Evolutionary conservation across 2,113 vertebrate genomes (phyloP).

Genomic region (Sinocyclocheilus anophthalmus): DNA sequence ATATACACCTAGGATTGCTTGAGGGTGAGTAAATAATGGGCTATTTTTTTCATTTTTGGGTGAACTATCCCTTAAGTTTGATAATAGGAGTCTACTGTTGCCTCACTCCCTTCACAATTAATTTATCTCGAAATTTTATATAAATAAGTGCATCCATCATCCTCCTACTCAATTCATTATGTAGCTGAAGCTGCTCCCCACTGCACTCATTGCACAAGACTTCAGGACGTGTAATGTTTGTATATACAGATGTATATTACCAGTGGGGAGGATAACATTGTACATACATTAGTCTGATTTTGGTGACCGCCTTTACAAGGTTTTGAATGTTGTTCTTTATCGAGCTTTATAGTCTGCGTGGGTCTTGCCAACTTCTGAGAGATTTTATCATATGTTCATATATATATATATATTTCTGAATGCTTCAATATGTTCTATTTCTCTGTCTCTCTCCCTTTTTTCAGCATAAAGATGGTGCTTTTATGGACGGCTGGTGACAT

Average conservation of each 20-base stretch:
- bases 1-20: not conserved
- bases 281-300: conserved; percentile 12
- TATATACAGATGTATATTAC: conserved; percentile 22
- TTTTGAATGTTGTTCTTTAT: conserved; percentile 15
- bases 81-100: not conserved
- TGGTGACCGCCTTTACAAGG: not conserved
- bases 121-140: not conserved
- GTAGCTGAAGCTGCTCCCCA: not conserved
- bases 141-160: not conserved
- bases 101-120: not conserved
- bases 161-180: not conserved
- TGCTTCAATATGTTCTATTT: conserved; percentile 16
- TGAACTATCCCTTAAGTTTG: not conserved
- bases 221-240: not conserved
- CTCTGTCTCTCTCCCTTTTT: conserved; percentile 44
- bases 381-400: not conserved
- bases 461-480: conserved; percentile 83
- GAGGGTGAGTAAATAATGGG: too few relatives aligned
- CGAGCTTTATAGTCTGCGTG: conserved; percentile 15
- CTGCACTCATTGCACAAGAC: not conserved
- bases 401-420: conserved; percentile 2
- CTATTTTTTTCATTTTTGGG: too few relatives aligned
- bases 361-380: not conserved
- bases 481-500: conserved; percentile 79
- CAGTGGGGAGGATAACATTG: not conserved